Conservation (phyloP, 2,888 invertebrate genomes). For the Timema cristinae region DNA sequence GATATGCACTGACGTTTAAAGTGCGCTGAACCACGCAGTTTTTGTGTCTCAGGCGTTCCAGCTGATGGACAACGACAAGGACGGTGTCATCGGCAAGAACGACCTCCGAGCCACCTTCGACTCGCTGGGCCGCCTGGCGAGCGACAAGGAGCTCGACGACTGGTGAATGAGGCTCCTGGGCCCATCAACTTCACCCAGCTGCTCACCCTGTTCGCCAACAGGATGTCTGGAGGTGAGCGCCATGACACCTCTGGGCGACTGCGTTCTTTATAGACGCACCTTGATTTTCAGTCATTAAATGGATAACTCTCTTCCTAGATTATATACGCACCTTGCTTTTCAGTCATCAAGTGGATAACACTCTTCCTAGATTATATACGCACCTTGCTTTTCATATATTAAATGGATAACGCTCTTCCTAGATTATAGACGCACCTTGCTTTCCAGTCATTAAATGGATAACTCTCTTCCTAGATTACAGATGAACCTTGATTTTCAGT, state of each 20-base stretch:
- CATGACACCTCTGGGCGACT: background rate
- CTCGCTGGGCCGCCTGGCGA: constrained; percentile 82
- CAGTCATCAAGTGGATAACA: too few relatives aligned
- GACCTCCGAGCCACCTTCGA: constrained; percentile 90
- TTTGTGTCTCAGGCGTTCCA: constrained; percentile 70
- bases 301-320: background rate
- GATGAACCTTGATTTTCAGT: too few relatives aligned
- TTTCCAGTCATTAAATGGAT: too few relatives aligned
- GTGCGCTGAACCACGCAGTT: background rate
- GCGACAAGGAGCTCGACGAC: constrained; percentile 86
- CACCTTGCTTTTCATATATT: too few relatives aligned
- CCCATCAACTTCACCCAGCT: constrained; percentile 95
- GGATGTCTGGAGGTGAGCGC: constrained; percentile 74
- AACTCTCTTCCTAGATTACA: too few relatives aligned
- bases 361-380: too few relatives aligned
- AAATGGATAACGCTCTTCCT: too few relatives aligned
- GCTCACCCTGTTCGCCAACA: constrained; percentile 84
- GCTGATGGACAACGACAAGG: constrained; percentile 95
- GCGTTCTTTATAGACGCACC: background rate
- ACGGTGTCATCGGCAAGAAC: constrained; percentile 79
- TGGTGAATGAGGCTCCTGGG: constrained; percentile 82
- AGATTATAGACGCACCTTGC: too few relatives aligned
- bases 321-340: too few relatives aligned
- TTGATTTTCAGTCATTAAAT: background rate
- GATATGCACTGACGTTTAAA: too few relatives aligned